Evolutionary conservation across 2,797 vertebrate genomes (phyloP).

Genomic region (Threskiornis aethiopicus): DNA sequence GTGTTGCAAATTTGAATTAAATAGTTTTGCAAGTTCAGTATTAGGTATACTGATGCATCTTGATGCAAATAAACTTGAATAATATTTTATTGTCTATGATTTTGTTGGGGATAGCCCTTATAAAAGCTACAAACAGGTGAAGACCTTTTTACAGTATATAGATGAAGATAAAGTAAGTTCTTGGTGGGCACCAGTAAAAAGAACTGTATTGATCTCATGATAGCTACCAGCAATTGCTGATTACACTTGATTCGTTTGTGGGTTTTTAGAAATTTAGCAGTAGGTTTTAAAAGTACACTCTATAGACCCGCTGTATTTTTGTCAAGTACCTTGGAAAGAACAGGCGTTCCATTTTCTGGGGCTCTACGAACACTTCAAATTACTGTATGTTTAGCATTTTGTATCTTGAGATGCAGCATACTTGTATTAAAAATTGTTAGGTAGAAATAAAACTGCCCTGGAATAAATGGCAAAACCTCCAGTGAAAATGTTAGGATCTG

Average conservation of each 20-base stretch:
- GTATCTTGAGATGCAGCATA: neutral
- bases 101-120: neutral
- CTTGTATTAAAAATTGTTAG: neutral
- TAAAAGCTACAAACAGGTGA: neutral
- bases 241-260: neutral
- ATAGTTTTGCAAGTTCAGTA: neutral
- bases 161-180: neutral
- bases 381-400: neutral
- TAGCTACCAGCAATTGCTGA: neutral
- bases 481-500: neutral
- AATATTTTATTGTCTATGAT: neutral
- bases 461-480: neutral
- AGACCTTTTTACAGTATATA: neutral
- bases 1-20: neutral
- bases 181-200: neutral
- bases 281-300: neutral
- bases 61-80: neutral
- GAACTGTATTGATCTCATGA: neutral
- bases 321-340: neutral
- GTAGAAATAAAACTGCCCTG: neutral
- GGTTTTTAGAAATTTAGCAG: neutral
- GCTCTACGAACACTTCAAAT: neutral
- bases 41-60: neutral
- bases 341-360: accelerated
- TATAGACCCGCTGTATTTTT: neutral